Conservation (phyloP, 2,888 invertebrate species). For the Agrochola lychnidis region DNA sequence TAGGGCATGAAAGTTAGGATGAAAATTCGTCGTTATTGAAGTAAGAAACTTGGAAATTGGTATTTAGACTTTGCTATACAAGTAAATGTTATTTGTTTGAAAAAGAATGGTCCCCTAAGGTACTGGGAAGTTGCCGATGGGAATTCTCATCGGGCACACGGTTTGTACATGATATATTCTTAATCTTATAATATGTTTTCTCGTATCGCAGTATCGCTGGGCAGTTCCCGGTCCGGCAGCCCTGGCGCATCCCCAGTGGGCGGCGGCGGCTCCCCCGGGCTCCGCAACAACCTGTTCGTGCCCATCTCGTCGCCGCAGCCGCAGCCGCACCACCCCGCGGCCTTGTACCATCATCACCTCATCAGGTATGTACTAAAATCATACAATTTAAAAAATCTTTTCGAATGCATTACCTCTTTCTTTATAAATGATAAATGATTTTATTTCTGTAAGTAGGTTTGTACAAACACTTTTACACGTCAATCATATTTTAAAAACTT, state of each 20-base stretch:
- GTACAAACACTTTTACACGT: too few relatives aligned
- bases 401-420: neutral
- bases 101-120: neutral
- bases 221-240: slow-evolving; percentile 97
- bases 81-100: neutral
- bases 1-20: neutral
- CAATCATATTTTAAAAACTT: too few relatives aligned
- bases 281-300: slow-evolving; percentile 97
- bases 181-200: neutral
- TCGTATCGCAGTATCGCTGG: slow-evolving; percentile 93
- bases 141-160: neutral
- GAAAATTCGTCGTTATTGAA: neutral
- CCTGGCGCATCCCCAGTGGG: slow-evolving; percentile 97
- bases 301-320: slow-evolving; percentile 95
- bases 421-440: too few relatives aligned
- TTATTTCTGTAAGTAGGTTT: too few relatives aligned
- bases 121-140: neutral
- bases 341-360: slow-evolving; percentile 74
- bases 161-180: neutral
- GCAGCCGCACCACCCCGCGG: slow-evolving; percentile 80
- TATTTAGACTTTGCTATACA: neutral
- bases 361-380: slow-evolving; percentile 70
- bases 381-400: neutral
- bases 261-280: slow-evolving; percentile 96
- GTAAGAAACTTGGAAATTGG: neutral